phyloP scores from a whole-genome alignment of 2,113 vertebrate genomes.

The Tychaedon coryphoeus region DNA sequence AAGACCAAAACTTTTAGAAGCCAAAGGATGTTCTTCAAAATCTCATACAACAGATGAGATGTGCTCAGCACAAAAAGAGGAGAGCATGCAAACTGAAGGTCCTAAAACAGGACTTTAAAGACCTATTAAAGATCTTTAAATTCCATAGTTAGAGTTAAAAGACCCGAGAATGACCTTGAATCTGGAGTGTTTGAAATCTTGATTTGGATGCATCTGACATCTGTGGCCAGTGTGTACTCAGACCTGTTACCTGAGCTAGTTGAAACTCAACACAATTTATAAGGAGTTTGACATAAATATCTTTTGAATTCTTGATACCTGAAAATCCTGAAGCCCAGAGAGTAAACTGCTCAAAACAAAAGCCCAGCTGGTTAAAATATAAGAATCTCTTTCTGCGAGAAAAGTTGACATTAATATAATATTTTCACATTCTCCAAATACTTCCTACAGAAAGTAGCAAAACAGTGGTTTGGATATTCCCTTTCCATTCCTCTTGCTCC shows the following conservation, averaged over 20 bases:
- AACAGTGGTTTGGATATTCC: not conserved
- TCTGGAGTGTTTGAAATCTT: not conserved
- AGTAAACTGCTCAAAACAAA: not conserved
- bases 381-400: not conserved
- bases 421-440: slow-evolving; percentile 1
- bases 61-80: not conserved
- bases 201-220: not conserved
- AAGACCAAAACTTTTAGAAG: not conserved
- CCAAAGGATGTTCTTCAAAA: not conserved
- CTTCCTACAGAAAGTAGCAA: not conserved
- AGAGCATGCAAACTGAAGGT: not conserved
- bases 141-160: not conserved
- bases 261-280: not conserved
- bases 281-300: not conserved
- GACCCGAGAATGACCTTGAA: not conserved
- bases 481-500: not conserved
- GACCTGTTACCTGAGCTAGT: not conserved
- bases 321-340: not conserved
- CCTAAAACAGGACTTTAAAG: not conserved
- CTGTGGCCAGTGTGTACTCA: not conserved
- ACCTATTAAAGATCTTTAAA: not conserved
- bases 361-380: not conserved
- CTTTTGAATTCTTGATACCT: not conserved
- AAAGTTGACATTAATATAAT: not conserved
- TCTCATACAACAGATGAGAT: not conserved